Evolutionary conservation across 2,113 vertebrate species (phyloP).

Genomic region (Trogon surrucura): DNA sequence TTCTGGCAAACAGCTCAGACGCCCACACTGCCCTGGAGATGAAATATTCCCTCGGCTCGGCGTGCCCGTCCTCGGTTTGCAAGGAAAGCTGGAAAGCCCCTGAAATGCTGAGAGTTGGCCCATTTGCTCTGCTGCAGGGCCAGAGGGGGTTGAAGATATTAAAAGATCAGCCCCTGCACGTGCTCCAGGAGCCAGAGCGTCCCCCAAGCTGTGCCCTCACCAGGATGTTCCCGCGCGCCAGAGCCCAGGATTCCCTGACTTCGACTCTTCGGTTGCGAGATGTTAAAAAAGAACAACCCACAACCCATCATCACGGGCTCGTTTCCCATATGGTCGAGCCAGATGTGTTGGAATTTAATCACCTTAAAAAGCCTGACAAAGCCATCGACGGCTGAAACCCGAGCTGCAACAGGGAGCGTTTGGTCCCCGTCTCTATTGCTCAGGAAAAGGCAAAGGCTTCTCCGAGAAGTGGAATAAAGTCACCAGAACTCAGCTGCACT

Average conservation of each 20-base stretch:
- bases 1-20: neutral
- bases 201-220: neutral
- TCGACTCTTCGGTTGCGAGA: fast-evolving
- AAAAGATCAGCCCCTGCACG: neutral
- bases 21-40: too few relatives aligned
- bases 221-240: fast-evolving
- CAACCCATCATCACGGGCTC: neutral
- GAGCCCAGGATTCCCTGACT: neutral
- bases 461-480: neutral
- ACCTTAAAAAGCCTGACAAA: neutral
- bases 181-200: neutral
- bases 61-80: neutral
- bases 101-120: neutral
- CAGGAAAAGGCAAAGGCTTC: neutral
- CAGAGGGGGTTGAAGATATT: neutral
- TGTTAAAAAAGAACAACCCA: too few relatives aligned
- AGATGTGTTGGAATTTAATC: neutral
- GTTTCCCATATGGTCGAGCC: neutral
- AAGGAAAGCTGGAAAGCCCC: neutral
- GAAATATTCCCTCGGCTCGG: neutral
- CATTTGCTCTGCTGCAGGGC: fast-evolving
- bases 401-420: neutral
- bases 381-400: neutral
- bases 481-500: neutral
- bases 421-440: neutral